Percentiles rank a stretch among this genome's conserved stretches.
Evolutionary conservation across 1,140 invertebrate species (phyloP).

Genomic region (Cyclina sinensis): DNA sequence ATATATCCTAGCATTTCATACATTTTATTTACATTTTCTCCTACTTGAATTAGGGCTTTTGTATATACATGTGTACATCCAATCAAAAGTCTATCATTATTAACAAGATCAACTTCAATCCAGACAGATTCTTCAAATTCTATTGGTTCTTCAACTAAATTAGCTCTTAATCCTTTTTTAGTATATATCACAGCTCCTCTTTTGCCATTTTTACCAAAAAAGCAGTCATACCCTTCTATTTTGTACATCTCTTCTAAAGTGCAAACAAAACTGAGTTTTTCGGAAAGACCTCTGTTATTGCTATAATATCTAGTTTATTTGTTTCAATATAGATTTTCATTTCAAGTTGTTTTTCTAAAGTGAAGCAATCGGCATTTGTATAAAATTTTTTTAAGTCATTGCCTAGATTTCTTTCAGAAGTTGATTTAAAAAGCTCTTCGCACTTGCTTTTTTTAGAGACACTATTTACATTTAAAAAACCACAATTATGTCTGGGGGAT

Average conservation of each 20-base stretch:
- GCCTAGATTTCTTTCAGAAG: no score
- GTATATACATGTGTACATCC: slow-evolving; percentile 12
- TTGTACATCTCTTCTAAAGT: no score
- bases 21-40: not conserved
- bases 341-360: not conserved
- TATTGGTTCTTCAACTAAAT: not conserved
- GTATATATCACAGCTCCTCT: not conserved
- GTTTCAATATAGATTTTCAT: not conserved
- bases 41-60: not conserved
- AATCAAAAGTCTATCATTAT: not conserved
- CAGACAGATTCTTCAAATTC: not conserved
- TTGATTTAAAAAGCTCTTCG: no score
- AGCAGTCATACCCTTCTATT: not conserved
- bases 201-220: not conserved
- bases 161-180: not conserved
- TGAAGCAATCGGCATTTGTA: slow-evolving; percentile 6
- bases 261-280: no score
- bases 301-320: slow-evolving; percentile 4
- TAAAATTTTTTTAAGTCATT: not conserved
- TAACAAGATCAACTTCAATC: not conserved
- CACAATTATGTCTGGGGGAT: not conserved
- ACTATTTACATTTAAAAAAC: not conserved
- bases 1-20: not conserved
- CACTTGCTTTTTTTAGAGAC: no score
- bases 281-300: no score